Base-by-base conservation (phyloP, 2,888 invertebrate genomes). In the Colletes collaris region DNA sequence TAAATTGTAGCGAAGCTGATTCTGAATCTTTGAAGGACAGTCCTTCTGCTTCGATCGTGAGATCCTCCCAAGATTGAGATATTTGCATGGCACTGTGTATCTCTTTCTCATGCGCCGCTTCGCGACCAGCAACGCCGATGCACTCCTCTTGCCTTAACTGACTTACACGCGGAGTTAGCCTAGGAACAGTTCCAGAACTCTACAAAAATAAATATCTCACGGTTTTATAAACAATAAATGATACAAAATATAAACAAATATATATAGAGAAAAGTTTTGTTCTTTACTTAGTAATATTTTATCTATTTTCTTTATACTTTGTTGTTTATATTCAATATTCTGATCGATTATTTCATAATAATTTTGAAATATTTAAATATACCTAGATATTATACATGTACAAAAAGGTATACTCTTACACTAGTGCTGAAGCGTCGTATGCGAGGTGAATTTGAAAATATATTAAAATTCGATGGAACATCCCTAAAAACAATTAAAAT, bases 21-120 rank as follows among this genome's bases (percentile, higher is more conserved):
- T 93, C 93, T 3, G 92, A 90, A 72, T 93, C 93, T 76, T 92
- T 93, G 66, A 93, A 92, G 0, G 92, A 90, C 55, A 94, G 93
- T 80, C 95, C 94, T 87, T 95, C 95, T 27, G 93, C 95, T 90
- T 96, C 96, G 86, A 97, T 93, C 7, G 97, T 96, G 50, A 98
- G 95, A 93, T 98, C 98, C 93, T 98, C 98, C 95, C 97, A 98
- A 6, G 98, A 98, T 92, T 98, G 98, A 3, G 98, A 98, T 94
- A 99, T 98, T 93, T 97, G 97, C 95, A 98, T 97, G 81, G 98
- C 97, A 87, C 96, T 96, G 93, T 98, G 97, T 68, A 98, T 95
- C 93, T 98, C 98, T 68, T 97, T 95, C 94, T 99, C 99, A 93
- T 98, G 98, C 27, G 97, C 97, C 75, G 97, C 96, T 93, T 99